A percentile compares a stretch with the other conserved stretches of the same genome.
phyloP scores from a whole-genome alignment of 2,113 vertebrate genomes.

The Acrocephalus kingi region DNA sequence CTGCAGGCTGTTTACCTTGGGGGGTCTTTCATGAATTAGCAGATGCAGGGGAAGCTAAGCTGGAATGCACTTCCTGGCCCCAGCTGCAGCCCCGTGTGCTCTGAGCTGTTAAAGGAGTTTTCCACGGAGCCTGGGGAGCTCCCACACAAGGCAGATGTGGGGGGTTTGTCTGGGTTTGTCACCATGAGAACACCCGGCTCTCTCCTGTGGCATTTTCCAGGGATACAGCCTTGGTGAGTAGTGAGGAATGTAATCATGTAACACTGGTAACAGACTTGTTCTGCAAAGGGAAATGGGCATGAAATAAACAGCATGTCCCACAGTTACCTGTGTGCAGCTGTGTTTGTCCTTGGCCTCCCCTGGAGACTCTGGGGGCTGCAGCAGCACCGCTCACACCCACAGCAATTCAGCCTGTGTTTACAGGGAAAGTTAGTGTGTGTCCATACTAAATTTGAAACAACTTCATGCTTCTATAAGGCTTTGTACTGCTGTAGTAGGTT shows the following conservation, averaged over 20 bases:
- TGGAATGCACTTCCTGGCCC: not conserved
- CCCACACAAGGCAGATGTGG: not conserved
- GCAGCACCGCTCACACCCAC: fast-evolving
- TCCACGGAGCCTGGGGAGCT: not conserved
- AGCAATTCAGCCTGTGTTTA: fast-evolving
- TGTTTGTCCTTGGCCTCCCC: not conserved
- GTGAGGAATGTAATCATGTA: not conserved
- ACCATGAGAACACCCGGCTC: fast-evolving
- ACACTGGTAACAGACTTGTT: not conserved
- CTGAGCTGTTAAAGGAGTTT: not conserved
- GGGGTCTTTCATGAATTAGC: not conserved
- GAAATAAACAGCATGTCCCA: not conserved
- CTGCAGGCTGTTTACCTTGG: not conserved
- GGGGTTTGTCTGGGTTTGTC: not conserved
- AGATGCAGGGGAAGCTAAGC: not conserved
- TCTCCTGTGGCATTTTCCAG: not conserved
- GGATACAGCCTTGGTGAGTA: not conserved
- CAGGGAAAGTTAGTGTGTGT: not conserved
- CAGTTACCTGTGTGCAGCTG: not conserved
- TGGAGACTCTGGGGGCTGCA: not conserved
- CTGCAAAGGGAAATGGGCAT: not conserved
- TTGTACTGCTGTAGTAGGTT: not conserved
- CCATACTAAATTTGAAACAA: not conserved
- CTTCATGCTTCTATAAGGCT: not conserved
- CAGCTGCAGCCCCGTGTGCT: not conserved